These are phyloP conservation scores for Nudaria mundana DNA, from an alignment of 2,888 invertebrate species.

Conservation along the genomic window DNA sequence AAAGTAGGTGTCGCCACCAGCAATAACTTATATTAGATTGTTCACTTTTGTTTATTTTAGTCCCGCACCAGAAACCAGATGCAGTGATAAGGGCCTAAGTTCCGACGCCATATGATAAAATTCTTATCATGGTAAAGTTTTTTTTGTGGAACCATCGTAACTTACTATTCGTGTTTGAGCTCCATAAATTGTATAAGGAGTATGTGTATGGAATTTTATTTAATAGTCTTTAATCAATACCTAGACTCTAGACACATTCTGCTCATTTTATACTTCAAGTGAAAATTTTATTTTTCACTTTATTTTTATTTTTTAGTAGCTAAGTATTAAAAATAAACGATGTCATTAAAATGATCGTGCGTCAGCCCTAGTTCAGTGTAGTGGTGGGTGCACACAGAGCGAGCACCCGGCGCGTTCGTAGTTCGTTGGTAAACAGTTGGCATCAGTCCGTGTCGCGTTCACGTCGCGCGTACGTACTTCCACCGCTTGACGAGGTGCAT, in stretches of 20 bases:
- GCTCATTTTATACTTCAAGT: no score
- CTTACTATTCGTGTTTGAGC: no score
- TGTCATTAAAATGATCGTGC: conserved; percentile 21
- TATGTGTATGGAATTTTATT: no score
- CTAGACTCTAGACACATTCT: no score
- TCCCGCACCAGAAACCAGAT: no score
- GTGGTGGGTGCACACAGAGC: conserved; percentile 52
- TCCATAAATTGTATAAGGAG: no score
- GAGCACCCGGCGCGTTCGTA: conserved; percentile 8
- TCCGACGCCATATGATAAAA: conserved; percentile 49
- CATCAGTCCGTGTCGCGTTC: conserved; percentile 55
- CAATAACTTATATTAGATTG: no score
- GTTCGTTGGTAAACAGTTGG: conserved; percentile 59
- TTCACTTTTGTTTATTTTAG: no score
- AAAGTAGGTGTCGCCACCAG: no score
- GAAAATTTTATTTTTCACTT: neutral
- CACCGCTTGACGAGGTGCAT: conserved; percentile 28
- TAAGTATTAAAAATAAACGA: conserved; percentile 11
- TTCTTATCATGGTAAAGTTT: conserved; percentile 63
- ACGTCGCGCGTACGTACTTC: conserved; percentile 48
- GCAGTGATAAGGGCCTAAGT: conserved; percentile 40
- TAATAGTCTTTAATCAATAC: no score
- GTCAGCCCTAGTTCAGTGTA: conserved; percentile 39
- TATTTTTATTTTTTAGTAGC: neutral
- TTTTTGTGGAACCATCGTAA: conserved; percentile 27